Evolutionary conservation across 1,140 invertebrate genomes (phyloP), one percentile per base, ranked within the genome.

Genomic region (Manduca sexta): DNA sequence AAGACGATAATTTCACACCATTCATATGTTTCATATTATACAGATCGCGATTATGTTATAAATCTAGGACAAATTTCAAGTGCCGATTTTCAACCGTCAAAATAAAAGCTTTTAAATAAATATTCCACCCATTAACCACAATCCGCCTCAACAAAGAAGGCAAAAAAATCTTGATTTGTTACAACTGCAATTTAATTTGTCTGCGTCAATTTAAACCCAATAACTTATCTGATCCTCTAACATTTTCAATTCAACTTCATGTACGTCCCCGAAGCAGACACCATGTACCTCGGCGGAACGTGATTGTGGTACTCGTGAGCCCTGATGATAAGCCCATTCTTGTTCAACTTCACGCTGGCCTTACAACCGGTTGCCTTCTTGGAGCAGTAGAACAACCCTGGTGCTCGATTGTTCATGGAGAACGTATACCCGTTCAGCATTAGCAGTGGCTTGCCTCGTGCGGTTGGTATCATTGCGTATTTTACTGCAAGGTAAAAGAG

Each of bases 341-440:
- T 33, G 12, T 51, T 50, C 35, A 78, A 35, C 33, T 63, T 72
- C 11, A 78, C 53, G 7, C 52, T 61, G 10, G 63, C 54, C 46
- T 56, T 69, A 33, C 72, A 76, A 2, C 60, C 43, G 3, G 15
- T 39, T 5, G 42, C 18, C 33, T 62, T 75, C 31, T 71, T 67
- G 1, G 75, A 79, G 42, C 78, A 79, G 34, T 79, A 75, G 39
- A 64, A 79, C 3, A 8, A 15, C 2, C 26, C 16, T 3, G n/a
- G 43, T 0, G 26, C 2, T 12, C 39, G 44, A 7, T 30, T 17
- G 18, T 46, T 44, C 3, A 15, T 41, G 8, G 47, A 56, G 37
- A 54, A 68, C 4, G 64, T 68, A 15, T 57, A 61, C 15, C 45
- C 49, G 29, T 60, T 49, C 8, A 64, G 12, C 31, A 60, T 42